Percentiles rank a stretch among this genome's conserved stretches.
These are phyloP conservation scores for Brienomyrus brachyistius DNA, from an alignment of 2,113 vertebrate species.

Conservation along the genomic window DNA sequence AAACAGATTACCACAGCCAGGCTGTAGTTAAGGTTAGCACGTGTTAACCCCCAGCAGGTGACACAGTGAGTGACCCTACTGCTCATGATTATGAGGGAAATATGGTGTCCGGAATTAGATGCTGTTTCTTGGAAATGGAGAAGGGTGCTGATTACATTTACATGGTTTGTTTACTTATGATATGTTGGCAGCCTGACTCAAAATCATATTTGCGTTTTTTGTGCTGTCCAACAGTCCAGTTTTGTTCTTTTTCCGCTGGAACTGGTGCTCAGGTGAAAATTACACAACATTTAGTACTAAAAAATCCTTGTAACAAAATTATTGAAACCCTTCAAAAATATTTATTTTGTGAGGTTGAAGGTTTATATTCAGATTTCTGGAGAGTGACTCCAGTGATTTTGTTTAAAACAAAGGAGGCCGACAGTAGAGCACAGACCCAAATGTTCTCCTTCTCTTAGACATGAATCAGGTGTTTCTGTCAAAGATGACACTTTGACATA, in stretches of 20 bases:
- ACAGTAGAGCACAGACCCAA: neutral
- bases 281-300: neutral
- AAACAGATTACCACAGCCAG: constrained; percentile 9
- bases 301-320: neutral
- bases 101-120: neutral
- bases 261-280: neutral
- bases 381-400: neutral
- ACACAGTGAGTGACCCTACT: neutral
- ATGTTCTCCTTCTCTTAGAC: no score
- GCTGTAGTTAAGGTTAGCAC: constrained; percentile 9
- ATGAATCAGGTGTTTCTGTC: neutral
- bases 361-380: neutral
- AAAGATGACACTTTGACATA: neutral
- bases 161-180: neutral
- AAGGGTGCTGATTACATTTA: neutral
- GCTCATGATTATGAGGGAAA: neutral
- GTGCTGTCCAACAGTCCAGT: neutral
- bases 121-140: neutral
- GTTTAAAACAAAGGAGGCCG: neutral
- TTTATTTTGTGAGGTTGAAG: neutral
- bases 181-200: neutral
- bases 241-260: neutral
- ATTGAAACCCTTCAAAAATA: neutral
- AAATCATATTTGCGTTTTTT: neutral
- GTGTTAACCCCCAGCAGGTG: neutral